These are phyloP conservation scores for Oryzias dopingdopingensis DNA, from an alignment of 2,797 vertebrate species.

Conservation along the genomic window DNA sequence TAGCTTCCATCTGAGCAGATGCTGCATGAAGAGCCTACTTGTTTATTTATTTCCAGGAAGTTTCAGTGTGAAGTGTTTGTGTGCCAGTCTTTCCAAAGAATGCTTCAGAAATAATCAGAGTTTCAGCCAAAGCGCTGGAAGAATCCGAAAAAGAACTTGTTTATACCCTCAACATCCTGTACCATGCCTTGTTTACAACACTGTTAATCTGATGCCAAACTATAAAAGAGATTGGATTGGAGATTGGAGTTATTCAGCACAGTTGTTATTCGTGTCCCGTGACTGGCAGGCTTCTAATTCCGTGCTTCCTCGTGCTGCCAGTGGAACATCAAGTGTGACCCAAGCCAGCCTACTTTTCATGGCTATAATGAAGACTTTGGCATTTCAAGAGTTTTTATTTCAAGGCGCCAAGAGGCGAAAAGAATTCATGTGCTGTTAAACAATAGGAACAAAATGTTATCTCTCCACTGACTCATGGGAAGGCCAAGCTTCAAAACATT, in stretches of 20 bases:
- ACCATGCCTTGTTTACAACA: conserved; percentile 52
- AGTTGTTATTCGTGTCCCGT: conserved; percentile 42
- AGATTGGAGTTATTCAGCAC: conserved; percentile 44
- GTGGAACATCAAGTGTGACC: conserved; percentile 61
- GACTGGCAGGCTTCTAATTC: conserved; percentile 58
- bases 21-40: conserved; percentile 62
- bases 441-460: conserved; percentile 60
- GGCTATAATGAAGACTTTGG: conserved; percentile 64
- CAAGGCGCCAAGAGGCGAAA: conserved; percentile 48
- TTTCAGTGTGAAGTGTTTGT: conserved; percentile 54
- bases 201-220: conserved; percentile 56
- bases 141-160: conserved; percentile 46
- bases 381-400: conserved; percentile 59
- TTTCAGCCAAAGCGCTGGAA: conserved; percentile 27
- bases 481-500: conserved; percentile 46
- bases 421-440: conserved; percentile 65
- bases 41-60: conserved; percentile 67
- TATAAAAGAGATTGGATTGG: conserved; percentile 34
- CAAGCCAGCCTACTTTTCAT: conserved; percentile 56
- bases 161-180: conserved; percentile 45
- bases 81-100: conserved; percentile 45
- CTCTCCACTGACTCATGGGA: conserved; percentile 47
- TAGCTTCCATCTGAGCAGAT: conserved; percentile 69
- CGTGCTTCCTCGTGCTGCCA: conserved; percentile 54
- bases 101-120: conserved; percentile 36